Evolutionary conservation across 1,140 invertebrate genomes (phyloP).

Genomic region (Scaptodrosophila lebanonensis): DNA sequence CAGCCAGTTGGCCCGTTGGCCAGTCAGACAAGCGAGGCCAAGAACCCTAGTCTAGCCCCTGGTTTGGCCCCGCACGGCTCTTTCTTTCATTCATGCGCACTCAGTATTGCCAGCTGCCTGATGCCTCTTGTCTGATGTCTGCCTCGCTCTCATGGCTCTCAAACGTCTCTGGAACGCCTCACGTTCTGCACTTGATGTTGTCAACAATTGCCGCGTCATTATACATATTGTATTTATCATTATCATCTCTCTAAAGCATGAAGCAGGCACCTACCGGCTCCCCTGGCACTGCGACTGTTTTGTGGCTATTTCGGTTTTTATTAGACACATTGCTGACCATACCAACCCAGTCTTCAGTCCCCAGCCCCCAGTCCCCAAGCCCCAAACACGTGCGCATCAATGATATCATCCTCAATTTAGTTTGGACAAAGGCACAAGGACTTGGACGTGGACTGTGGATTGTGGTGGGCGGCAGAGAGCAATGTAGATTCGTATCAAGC

Average conservation of each 20-base stretch:
- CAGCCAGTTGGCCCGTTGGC: slow-evolving; percentile 6
- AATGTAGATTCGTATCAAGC: too few species aligned
- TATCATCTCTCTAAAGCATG: slow-evolving; percentile 37
- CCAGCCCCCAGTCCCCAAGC: too few species aligned
- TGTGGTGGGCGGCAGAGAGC: too few species aligned
- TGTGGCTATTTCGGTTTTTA: not conserved
- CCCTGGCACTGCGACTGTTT: not conserved
- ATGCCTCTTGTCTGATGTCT: not conserved
- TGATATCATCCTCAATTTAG: too few species aligned
- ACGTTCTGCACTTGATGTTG: slow-evolving; percentile 57
- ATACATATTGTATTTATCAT: slow-evolving; percentile 73
- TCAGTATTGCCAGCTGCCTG: not conserved
- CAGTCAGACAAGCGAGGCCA: slow-evolving; percentile 47
- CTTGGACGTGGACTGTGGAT: too few species aligned
- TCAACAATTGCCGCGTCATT: slow-evolving; percentile 64
- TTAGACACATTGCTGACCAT: too few species aligned
- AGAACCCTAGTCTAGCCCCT: not conserved
- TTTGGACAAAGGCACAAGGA: too few species aligned
- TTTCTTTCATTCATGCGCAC: slow-evolving; percentile 17
- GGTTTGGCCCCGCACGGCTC: not conserved
- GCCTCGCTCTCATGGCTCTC: not conserved
- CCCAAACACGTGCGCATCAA: too few species aligned
- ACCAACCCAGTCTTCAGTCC: too few species aligned
- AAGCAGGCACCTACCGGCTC: not conserved
- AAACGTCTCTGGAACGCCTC: not conserved